Percentiles rank a stretch among this genome's conserved stretches.
Conservation (phyloP, 1,140 invertebrate genomes). For the Lepidostoma basale region DNA sequence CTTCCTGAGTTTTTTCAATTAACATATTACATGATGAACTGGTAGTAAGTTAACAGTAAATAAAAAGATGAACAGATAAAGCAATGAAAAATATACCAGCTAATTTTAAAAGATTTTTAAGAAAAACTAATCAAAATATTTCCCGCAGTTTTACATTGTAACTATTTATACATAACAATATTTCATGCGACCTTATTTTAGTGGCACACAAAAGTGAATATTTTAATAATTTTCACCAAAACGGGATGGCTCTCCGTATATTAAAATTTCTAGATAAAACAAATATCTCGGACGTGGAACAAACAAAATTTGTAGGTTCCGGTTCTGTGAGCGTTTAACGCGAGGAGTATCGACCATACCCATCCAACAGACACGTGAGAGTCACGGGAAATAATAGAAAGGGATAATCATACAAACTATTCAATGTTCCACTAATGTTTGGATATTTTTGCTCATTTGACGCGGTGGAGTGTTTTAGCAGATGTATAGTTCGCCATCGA, state of each 20-base stretch:
- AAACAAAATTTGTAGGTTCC: constrained; percentile 26
- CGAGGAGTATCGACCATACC: constrained; percentile 1
- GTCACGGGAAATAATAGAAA: not conserved
- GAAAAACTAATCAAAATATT: no score
- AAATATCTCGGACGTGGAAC: constrained; percentile 11
- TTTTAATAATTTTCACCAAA: constrained; percentile 20
- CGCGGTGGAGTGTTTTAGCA: not conserved
- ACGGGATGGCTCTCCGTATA: not conserved
- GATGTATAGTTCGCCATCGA: not conserved
- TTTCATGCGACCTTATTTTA: no score
- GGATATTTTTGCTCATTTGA: not conserved
- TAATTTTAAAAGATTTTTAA: no score
- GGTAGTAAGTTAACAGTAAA: no score
- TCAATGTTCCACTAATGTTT: no score
- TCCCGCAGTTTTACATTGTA: no score
- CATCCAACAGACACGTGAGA: not conserved
- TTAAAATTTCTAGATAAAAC: constrained; percentile 17
- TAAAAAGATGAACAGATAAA: no score
- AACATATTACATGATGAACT: no score
- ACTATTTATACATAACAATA: no score
- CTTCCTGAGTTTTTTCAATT: no score
- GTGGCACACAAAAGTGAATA: not conserved
- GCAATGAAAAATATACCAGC: no score
- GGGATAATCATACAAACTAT: no score
- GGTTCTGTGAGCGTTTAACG: constrained; percentile 4